Base-by-base conservation (phyloP, 2,888 invertebrate species). In the Syrista parreyssii region DNA sequence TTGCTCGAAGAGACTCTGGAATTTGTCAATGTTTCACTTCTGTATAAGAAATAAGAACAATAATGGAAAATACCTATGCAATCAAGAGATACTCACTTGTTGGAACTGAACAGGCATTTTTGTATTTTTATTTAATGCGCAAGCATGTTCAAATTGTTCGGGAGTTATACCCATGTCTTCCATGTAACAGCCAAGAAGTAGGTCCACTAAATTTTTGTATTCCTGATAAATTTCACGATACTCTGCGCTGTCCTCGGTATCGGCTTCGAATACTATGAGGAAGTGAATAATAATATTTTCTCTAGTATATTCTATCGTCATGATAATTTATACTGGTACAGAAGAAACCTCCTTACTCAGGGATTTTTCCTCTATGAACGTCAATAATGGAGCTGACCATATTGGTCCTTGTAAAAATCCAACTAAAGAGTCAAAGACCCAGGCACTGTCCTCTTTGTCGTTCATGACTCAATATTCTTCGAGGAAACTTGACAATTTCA, bases 341-440 rank as follows among this genome's bases (percentile, higher is more conserved):
- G 23, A 9, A 55, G 6, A 71, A 12, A 69, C 11, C 4, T 30
- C 91, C 94, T 93, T 94, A 98, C 98, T 96, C 84, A 98, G 92
- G 77, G 98, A 98, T 91, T 97, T 97, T 88, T 97, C 97, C 92
- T 98, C 98, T 82, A 98, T 96, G 89, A 98, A 98, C 40, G 96
- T 97, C 88, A 97, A 94, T 76, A 98, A 92, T 0, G 98, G 98
- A 23, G 97, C 95, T 89, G 97, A 97, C 97, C 98, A 98, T 74
- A 98, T 94, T 0, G 98, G 97, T 3, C 98, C 98, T 91, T 97
- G 97, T 76, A 98, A 92, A 91, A 98, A 98, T 80, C 97, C 96
- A 35, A 98, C 95, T 79, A 98, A 92, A 1, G 97, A 97, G 92
- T 98, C 98, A 87, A 98, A 97, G 23, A 98, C 97, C 97, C 97